These are phyloP conservation scores for Asbolus verrucosus DNA, from an alignment of 1,140 invertebrate species.

Conservation along the genomic window DNA sequence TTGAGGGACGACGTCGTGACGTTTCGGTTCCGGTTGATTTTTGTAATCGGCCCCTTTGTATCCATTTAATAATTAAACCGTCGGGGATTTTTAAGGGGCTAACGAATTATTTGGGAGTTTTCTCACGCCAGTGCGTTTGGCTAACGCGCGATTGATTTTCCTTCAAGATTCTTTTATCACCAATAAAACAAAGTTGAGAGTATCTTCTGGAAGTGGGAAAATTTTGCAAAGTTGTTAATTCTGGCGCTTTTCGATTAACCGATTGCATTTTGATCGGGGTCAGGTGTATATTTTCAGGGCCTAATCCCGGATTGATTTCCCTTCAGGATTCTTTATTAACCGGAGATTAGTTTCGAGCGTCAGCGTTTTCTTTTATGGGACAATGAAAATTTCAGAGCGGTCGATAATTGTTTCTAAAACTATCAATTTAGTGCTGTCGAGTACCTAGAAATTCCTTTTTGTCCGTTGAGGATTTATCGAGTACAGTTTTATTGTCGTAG, in stretches of 20 bases:
- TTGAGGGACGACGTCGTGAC: background rate
- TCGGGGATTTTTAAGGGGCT: slow-evolving; percentile 15
- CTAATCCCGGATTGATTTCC: slow-evolving; percentile 43
- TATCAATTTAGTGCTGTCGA: slow-evolving; percentile 20
- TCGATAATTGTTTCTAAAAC: slow-evolving; percentile 28
- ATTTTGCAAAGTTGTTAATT: slow-evolving; percentile 33
- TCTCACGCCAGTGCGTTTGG: slow-evolving; percentile 19
- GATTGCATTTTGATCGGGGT: slow-evolving; percentile 5
- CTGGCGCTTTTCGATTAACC: background rate
- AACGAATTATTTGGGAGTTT: slow-evolving; percentile 34
- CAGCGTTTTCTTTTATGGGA: slow-evolving; percentile 1
- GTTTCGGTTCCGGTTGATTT: slow-evolving; percentile 8
- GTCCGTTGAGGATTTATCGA: slow-evolving; percentile 18
- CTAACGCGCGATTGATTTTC: slow-evolving; percentile 36
- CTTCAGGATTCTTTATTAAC: slow-evolving; percentile 44
- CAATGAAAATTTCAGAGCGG: background rate
- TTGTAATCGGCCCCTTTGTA: slow-evolving; percentile 9
- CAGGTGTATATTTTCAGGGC: slow-evolving; percentile 20
- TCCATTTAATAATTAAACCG: slow-evolving; percentile 28
- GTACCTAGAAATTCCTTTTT: slow-evolving; percentile 10
- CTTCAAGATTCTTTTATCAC: slow-evolving; percentile 35
- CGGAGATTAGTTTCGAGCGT: slow-evolving; percentile 31
- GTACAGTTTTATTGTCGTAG: slow-evolving; percentile 32
- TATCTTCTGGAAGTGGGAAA: background rate
- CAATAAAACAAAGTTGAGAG: slow-evolving; percentile 26